These are phyloP conservation scores for Caprella mutica DNA, from an alignment of 2,888 invertebrate genomes.

Conservation along the genomic window DNA sequence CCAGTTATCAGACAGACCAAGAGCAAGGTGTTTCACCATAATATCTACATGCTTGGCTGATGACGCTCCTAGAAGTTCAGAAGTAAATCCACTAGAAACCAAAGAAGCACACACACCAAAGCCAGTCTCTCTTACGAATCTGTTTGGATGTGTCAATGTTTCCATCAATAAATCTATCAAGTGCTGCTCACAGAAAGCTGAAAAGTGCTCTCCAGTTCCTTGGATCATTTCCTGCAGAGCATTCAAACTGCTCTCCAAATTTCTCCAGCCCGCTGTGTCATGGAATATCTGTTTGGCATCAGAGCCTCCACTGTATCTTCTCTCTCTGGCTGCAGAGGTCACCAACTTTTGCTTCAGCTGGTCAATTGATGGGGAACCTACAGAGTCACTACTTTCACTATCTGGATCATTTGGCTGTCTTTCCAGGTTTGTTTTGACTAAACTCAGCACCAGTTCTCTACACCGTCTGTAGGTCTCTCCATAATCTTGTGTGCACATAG, in stretches of 20 bases:
- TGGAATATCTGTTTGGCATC: constrained; percentile 44
- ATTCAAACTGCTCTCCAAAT: constrained; percentile 47
- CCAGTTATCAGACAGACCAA: constrained; percentile 48
- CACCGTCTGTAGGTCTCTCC: constrained; percentile 17
- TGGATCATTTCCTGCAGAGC: constrained; percentile 44
- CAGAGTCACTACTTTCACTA: constrained; percentile 12
- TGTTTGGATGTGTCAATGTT: constrained; percentile 44
- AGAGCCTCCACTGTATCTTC: constrained; percentile 19
- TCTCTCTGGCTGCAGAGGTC: background rate
- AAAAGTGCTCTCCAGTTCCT: background rate
- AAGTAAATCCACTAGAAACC: constrained; percentile 40
- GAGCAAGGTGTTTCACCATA: constrained; percentile 42
- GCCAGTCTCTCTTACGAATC: constrained; percentile 46
- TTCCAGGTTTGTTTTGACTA: constrained; percentile 23
- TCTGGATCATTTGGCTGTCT: constrained; percentile 23
- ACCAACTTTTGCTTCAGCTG: background rate
- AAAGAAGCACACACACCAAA: constrained; percentile 43
- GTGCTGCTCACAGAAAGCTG: constrained; percentile 37
- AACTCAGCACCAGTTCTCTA: constrained; percentile 9
- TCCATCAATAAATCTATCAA: constrained; percentile 44
- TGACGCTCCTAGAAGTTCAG: constrained; percentile 23
- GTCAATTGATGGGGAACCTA: constrained; percentile 3
- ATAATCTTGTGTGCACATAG: constrained; percentile 23
- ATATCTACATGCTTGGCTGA: background rate
- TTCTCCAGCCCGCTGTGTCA: constrained; percentile 48